Evolutionary conservation across 2,888 invertebrate species (phyloP).

Genomic region (Drosophila tripunctata): DNA sequence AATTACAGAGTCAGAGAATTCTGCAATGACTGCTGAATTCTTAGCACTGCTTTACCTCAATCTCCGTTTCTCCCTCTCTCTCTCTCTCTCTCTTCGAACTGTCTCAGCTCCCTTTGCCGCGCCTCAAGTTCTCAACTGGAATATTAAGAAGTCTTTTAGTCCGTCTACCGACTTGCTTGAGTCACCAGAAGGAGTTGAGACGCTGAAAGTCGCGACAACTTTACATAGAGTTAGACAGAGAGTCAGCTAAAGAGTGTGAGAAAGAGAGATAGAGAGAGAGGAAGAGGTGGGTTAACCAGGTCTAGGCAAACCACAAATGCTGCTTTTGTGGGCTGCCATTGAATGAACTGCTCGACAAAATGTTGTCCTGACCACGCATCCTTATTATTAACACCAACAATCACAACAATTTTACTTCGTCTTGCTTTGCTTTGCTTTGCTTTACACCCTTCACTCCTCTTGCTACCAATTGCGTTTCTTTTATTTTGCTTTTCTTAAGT

Average conservation of each 20-base stretch:
- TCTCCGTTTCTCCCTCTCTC: background rate
- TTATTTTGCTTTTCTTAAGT: background rate
- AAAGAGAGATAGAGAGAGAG: background rate
- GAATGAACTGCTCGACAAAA: slow-evolving; percentile 38
- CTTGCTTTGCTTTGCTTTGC: slow-evolving; percentile 10
- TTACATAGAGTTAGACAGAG: slow-evolving; percentile 11
- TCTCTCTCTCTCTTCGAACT: background rate
- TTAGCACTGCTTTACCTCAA: background rate
- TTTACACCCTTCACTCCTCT: too few relatives aligned
- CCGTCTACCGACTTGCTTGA: slow-evolving; percentile 3
- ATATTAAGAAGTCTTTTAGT: slow-evolving; percentile 75
- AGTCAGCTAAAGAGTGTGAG: background rate
- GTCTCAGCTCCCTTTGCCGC: background rate
- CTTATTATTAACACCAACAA: slow-evolving; percentile 57
- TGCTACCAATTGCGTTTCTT: too few relatives aligned
- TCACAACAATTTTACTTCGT: slow-evolving; percentile 34
- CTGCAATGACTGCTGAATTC: background rate
- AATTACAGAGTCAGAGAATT: slow-evolving; percentile 72
- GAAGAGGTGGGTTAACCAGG: background rate
- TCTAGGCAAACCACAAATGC: slow-evolving; percentile 46
- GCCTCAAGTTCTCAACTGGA: slow-evolving; percentile 33
- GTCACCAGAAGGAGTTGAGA: slow-evolving; percentile 45
- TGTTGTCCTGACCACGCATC: slow-evolving; percentile 59
- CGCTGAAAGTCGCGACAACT: slow-evolving; percentile 36
- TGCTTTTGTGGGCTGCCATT: slow-evolving; percentile 52